These are phyloP conservation scores for Danio jaintianensis DNA, from an alignment of 2,797 vertebrate species.

Conservation along the genomic window DNA sequence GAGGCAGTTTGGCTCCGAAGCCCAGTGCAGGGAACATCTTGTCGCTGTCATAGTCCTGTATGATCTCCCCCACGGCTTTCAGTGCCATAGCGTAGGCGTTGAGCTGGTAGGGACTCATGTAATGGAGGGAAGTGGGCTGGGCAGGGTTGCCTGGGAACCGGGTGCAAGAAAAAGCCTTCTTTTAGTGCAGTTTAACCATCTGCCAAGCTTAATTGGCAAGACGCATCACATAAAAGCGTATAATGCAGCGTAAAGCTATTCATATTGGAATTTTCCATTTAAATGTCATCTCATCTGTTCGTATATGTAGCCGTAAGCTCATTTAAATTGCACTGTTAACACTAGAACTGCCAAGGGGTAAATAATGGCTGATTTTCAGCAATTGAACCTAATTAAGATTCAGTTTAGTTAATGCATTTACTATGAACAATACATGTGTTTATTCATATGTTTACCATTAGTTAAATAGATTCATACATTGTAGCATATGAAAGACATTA, in stretches of 20 bases:
- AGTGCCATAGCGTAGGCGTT: conserved; percentile 97
- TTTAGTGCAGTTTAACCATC: conserved; percentile 7
- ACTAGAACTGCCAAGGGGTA: too few relatives aligned
- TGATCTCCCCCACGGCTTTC: conserved; percentile 96
- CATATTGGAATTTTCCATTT: not conserved
- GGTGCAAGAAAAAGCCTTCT: conserved; percentile 45
- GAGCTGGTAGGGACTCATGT: conserved; percentile 97
- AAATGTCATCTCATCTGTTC: not conserved
- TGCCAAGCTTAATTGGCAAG: not conserved
- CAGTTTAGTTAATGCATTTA: too few relatives aligned
- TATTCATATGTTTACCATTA: too few relatives aligned
- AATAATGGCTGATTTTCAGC: too few relatives aligned
- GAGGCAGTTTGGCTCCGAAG: conserved; percentile 96
- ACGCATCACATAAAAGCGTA: not conserved
- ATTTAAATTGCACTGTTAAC: too few relatives aligned
- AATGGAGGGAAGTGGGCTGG: conserved; percentile 96
- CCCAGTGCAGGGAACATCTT: conserved; percentile 99
- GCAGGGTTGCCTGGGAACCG: conserved; percentile 88
- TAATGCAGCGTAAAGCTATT: not conserved
- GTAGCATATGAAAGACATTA: too few relatives aligned
- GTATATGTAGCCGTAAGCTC: not conserved
- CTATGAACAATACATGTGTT: too few relatives aligned
- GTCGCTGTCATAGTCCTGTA: conserved; percentile 98
- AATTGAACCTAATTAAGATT: too few relatives aligned
- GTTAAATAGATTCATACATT: too few relatives aligned